Evolutionary conservation across 2,888 invertebrate genomes (phyloP).

Genomic region (Onchidella celtica): DNA sequence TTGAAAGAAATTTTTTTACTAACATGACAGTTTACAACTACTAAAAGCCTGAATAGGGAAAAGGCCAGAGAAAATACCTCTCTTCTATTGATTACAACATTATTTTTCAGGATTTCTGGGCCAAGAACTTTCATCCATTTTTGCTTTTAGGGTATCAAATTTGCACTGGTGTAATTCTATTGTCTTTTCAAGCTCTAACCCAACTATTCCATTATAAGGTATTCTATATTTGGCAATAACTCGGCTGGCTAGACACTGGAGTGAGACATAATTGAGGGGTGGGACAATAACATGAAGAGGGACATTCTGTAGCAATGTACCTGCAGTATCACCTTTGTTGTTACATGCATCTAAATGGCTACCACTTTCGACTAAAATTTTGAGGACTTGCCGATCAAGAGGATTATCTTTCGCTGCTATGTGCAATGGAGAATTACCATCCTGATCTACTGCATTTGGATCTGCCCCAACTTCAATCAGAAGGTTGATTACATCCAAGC

Average conservation of each 20-base stretch:
- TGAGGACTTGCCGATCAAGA: conserved; percentile 86
- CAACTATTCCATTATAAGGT: conserved; percentile 74
- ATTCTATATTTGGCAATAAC: conserved; percentile 86
- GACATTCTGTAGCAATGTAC: conserved; percentile 74
- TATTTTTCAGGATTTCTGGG: conserved; percentile 40
- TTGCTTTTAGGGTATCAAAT: conserved; percentile 21
- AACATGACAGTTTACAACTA: no score
- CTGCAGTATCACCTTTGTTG: conserved; percentile 70
- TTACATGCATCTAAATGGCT: conserved; percentile 89
- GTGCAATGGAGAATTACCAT: conserved; percentile 93
- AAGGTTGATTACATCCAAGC: conserved; percentile 86
- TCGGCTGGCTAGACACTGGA: conserved; percentile 78
- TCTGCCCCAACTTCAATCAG: conserved; percentile 91
- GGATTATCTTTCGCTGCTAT: conserved; percentile 85
- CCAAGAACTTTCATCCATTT: conserved; percentile 44
- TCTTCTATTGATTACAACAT: no score
- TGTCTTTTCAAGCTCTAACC: conserved; percentile 74
- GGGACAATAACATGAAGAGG: conserved; percentile 72
- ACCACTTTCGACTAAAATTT: conserved; percentile 88
- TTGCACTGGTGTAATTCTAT: conserved; percentile 72
- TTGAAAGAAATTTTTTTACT: no score
- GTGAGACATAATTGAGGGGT: conserved; percentile 73
- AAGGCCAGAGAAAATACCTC: no score
- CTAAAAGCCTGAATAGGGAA: no score
- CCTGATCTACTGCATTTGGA: conserved; percentile 89